phyloP scores from a whole-genome alignment of 2,113 vertebrate species.

The Colius striatus region DNA sequence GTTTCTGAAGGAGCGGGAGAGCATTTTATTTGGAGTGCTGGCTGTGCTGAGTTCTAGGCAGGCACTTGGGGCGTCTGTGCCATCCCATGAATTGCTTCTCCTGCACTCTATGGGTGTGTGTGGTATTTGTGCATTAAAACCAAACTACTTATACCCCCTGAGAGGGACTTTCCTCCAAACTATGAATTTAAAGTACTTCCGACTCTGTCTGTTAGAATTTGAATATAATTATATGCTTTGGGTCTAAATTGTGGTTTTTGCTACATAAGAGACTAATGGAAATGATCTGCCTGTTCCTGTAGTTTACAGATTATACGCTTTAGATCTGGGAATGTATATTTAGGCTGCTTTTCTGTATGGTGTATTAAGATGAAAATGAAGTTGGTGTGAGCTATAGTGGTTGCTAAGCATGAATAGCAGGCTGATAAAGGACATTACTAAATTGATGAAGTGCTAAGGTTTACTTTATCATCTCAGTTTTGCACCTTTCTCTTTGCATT shows the following conservation, averaged over 20 bases:
- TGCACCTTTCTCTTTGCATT: constrained; percentile 48
- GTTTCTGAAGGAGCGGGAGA: background rate
- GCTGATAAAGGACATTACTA: constrained; percentile 52
- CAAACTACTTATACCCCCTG: constrained; percentile 18
- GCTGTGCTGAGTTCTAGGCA: background rate
- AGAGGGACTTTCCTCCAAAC: constrained; percentile 66
- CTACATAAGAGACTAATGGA: constrained; percentile 76
- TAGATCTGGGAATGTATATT: constrained; percentile 67
- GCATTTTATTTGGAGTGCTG: background rate
- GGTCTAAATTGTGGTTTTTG: constrained; percentile 74
- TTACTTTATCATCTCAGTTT: constrained; percentile 61
- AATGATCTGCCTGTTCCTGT: constrained; percentile 74
- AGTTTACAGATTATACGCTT: constrained; percentile 76
- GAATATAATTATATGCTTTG: constrained; percentile 79
- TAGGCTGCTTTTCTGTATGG: constrained; percentile 68
- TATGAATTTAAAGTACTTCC: constrained; percentile 77
- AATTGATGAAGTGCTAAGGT: constrained; percentile 16
- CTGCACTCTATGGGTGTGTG: background rate
- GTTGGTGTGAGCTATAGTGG: constrained; percentile 48
- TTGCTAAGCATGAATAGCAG: constrained; percentile 51
- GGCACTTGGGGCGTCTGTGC: background rate
- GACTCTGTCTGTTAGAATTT: constrained; percentile 73
- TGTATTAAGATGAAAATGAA: constrained; percentile 74
- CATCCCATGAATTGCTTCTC: background rate
- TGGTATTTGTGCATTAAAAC: constrained; percentile 46